phyloP scores from a whole-genome alignment of 2,888 invertebrate genomes.

The Glaucopsyche alexis region DNA sequence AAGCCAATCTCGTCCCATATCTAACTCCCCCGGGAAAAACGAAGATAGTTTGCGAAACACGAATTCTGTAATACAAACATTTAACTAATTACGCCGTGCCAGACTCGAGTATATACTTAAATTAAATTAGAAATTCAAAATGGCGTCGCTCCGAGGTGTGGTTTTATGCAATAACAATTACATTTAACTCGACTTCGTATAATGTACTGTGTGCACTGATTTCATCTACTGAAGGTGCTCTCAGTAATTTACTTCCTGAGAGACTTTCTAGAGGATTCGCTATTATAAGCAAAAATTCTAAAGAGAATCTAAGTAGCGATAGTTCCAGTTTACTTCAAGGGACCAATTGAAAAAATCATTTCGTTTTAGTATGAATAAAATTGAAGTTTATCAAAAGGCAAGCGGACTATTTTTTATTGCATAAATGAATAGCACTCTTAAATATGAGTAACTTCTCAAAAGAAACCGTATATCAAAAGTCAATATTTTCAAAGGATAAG shows the following conservation, averaged over 20 bases:
- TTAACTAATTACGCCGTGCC: conserved; percentile 23
- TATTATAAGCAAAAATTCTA: neutral
- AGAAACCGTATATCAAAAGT: no score
- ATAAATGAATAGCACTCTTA: no score
- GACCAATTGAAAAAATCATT: no score
- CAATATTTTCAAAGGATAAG: no score
- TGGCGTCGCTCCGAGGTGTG: conserved; percentile 22
- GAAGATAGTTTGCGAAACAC: conserved; percentile 26
- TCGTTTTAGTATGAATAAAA: no score
- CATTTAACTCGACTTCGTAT: conserved; percentile 19
- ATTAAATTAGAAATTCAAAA: conserved; percentile 28
- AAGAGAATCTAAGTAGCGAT: neutral
- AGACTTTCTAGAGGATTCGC: neutral
- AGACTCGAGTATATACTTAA: conserved; percentile 17
- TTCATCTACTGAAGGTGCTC: conserved; percentile 8
- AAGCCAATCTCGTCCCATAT: conserved; percentile 16
- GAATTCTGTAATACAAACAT: conserved; percentile 26
- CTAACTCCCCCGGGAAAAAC: conserved; percentile 22
- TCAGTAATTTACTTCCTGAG: neutral
- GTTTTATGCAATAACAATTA: conserved; percentile 29
- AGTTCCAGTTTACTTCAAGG: neutral
- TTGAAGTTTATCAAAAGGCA: no score
- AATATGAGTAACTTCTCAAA: no score
- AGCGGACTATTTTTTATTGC: no score
- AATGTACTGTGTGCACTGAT: neutral